These are phyloP conservation scores for Callipepla squamata DNA, from an alignment of 2,113 vertebrate species.

Conservation along the genomic window DNA sequence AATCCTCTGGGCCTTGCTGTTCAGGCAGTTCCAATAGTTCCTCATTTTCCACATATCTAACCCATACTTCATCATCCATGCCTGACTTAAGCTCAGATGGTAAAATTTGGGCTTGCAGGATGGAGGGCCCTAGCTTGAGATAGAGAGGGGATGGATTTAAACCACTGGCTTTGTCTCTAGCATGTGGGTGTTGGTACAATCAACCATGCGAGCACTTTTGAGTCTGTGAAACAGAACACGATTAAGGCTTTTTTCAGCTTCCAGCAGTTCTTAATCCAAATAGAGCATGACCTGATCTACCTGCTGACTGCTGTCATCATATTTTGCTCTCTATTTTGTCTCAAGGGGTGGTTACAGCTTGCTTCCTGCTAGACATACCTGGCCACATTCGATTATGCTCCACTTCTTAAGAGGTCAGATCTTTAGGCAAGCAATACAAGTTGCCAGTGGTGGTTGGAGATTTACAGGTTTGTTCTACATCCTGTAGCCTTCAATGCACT, in stretches of 20 bases:
- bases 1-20: not conserved
- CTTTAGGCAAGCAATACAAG: constrained; percentile 32
- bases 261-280: constrained; percentile 10
- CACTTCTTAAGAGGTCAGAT: constrained; percentile 34
- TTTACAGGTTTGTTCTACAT: constrained; percentile 28
- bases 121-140: not conserved
- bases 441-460: constrained; percentile 17
- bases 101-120: not conserved
- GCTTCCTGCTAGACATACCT: not conserved
- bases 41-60: too few species aligned
- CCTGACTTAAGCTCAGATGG: not conserved
- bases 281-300: constrained; percentile 29
- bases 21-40: not conserved
- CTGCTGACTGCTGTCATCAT: constrained; percentile 5
- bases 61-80: not conserved
- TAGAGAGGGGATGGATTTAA: not conserved
- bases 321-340: constrained; percentile 16
- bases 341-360: not conserved
- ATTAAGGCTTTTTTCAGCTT: not conserved
- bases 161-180: not conserved
- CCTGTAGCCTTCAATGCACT: not conserved
- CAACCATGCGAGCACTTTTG: not conserved
- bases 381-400: not conserved
- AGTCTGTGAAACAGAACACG: not conserved
- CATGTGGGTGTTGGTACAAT: not conserved